Evolutionary conservation across 2,113 vertebrate genomes (phyloP), one percentile per base, ranked within the genome.

Genomic region (Syrrhaptes paradoxus): DNA sequence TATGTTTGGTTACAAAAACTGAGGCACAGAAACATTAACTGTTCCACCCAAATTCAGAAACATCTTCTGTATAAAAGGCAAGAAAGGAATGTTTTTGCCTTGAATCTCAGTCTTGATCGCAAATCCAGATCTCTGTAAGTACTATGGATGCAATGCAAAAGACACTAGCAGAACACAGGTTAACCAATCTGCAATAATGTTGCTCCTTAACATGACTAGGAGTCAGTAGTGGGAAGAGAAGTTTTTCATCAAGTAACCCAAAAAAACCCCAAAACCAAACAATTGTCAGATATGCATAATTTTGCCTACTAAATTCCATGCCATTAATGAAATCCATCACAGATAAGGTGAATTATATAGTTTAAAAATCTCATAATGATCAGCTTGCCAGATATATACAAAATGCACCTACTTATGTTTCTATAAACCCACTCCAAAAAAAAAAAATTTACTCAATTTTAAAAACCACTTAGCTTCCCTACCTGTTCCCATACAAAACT

Each of bases 61-160:
- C 11, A 36, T 11, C 43, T 49, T 21, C 11, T 61, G 9, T 17
- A 38, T 43, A 52, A 84, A 83, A 80, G 15, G 13, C 4, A 63
- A 7, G 4, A 78, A 59, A 84, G 19, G 9, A 80, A 34, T 13
- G 3, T 43, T 80, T 80, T 62, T 9, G 55, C 15, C 29, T 32
- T 66, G 11, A 70, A 48, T n/a, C 25, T 77, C 10, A 4, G 21
- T 43, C 36, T 51, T 32, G 26, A 62, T 54, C n/a, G 77, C 36
- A 62, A 79, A 62, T 38, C 25, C 17, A 63, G 17, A 71, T 38
- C 32, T 83, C 46, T 71, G 0, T 21, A 80, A 46, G 31, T 14
- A 36, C 31, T 59, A 61, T 0, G 0, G 52, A 34, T 1, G 2
- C 8, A 31, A 18, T 67, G 22, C 29, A 54, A 61, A 38, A 45